A percentile compares a stretch with the other conserved stretches of the same genome.
These are phyloP conservation scores for Phengaris arion DNA, from an alignment of 2,888 invertebrate species.

Conservation along the genomic window DNA sequence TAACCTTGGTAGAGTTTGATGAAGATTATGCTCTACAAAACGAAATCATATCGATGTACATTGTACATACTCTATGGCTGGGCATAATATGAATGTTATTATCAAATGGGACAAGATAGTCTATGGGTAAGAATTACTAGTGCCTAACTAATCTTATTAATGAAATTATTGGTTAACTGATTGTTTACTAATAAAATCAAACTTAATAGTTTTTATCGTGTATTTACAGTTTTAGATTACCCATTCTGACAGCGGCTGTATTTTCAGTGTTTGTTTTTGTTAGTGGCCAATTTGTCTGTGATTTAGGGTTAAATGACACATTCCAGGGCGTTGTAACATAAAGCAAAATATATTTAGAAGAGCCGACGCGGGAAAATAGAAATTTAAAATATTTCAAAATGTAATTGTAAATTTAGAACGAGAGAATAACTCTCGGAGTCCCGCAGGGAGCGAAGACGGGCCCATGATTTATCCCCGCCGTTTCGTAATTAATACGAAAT, in stretches of 20 bases:
- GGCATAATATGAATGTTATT: neutral
- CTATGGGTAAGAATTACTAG: too few relatives aligned
- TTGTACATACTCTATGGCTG: neutral
- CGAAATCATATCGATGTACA: too few relatives aligned
- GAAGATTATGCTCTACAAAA: too few relatives aligned
- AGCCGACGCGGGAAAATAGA: conserved; percentile 54
- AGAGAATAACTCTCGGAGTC: conserved; percentile 77
- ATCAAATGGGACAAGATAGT: too few relatives aligned
- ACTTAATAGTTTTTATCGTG: neutral
- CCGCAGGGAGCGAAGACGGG: conserved; percentile 76
- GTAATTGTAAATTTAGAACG: conserved; percentile 79
- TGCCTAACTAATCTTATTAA: neutral
- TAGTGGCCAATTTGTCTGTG: conserved; percentile 6
- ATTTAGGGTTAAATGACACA: conserved; percentile 17
- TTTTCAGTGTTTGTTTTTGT: neutral
- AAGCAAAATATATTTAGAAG: conserved; percentile 14
- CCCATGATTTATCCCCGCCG: conserved; percentile 72
- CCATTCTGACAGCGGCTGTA: neutral
- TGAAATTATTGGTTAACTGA: neutral
- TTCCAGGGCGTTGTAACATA: conserved; percentile 8
- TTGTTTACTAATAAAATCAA: conserved; percentile 7
- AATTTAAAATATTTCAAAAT: conserved; percentile 70
- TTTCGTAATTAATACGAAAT: conserved; percentile 72
- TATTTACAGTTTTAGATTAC: neutral
- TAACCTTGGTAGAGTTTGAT: too few relatives aligned